Evolutionary conservation across 1,140 invertebrate genomes (phyloP).

Genomic region (Drosophila subobscura): DNA sequence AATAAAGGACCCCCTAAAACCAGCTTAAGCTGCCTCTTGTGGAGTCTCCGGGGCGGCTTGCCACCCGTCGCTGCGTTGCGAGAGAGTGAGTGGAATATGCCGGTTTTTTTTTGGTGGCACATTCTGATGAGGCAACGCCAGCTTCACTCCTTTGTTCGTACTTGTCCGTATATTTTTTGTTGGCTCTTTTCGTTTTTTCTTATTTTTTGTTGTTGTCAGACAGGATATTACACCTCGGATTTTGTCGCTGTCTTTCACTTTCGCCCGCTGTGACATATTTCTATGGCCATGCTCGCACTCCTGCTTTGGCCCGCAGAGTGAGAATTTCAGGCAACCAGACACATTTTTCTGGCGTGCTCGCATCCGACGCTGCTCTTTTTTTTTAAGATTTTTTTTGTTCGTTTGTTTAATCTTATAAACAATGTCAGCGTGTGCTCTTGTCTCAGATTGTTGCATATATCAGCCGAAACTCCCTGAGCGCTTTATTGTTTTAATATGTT

Average conservation of each 20-base stretch:
- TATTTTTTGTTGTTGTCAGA: conserved; percentile 50
- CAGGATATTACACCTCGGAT: conserved; percentile 78
- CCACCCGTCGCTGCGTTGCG: conserved; percentile 47
- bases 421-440: conserved; percentile 69
- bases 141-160: conserved; percentile 10
- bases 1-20: conserved; percentile 44
- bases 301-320: conserved; percentile 34
- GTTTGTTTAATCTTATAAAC: conserved; percentile 66
- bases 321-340: conserved; percentile 52
- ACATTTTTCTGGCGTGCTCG: conserved; percentile 52
- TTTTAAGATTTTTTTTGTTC: conserved; percentile 42
- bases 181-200: conserved; percentile 21
- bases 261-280: conserved; percentile 79
- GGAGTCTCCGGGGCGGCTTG: conserved; percentile 16
- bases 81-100: conserved; percentile 13
- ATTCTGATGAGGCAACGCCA: conserved; percentile 25
- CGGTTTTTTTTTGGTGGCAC: conserved; percentile 18
- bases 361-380: conserved; percentile 28
- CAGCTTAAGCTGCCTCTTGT: conserved; percentile 45
- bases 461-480: conserved; percentile 21
- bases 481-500: conserved; percentile 76
- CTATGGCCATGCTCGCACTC: conserved; percentile 48
- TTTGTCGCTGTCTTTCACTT: conserved; percentile 74
- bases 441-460: conserved; percentile 56
- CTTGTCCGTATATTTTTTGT: conserved; percentile 25